Percentiles rank a stretch among this genome's conserved stretches.
Evolutionary conservation across 2,888 invertebrate species (phyloP).

Genomic region (Branchipolynoe longqiensis): DNA sequence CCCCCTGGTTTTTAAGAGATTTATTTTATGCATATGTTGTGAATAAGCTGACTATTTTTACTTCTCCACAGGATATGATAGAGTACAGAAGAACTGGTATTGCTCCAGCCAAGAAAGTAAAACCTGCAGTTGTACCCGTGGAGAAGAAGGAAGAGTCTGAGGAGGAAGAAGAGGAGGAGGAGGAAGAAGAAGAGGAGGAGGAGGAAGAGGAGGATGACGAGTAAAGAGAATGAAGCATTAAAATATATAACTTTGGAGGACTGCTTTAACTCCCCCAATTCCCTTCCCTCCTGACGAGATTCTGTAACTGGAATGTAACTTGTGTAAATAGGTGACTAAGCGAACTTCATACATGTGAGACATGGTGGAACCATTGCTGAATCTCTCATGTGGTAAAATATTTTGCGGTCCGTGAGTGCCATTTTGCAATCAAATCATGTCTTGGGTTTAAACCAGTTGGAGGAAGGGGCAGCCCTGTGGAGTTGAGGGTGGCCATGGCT

Average conservation of each 20-base stretch:
- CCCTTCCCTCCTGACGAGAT: not conserved
- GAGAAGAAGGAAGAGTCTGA: constrained; percentile 84
- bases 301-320: not conserved
- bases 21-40: no score
- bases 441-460: not conserved
- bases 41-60: no score
- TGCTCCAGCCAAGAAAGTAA: constrained; percentile 48
- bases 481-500: not conserved
- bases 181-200: constrained; percentile 68
- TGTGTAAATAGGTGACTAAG: constrained; percentile 17
- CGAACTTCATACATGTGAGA: constrained; percentile 22
- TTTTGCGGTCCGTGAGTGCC: constrained; percentile 36
- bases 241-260: no score
- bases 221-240: not conserved
- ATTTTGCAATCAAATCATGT: constrained; percentile 27
- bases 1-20: no score
- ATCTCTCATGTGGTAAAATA: constrained; percentile 7
- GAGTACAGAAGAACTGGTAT: constrained; percentile 64
- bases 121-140: constrained; percentile 68
- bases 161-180: constrained; percentile 69
- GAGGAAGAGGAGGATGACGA: constrained; percentile 60
- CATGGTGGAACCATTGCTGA: constrained; percentile 13
- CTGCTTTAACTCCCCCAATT: constrained; percentile 10
- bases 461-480: not conserved
- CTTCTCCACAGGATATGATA: constrained; percentile 67